A percentile compares a stretch with the other conserved stretches of the same genome.
phyloP scores from a whole-genome alignment of 1,140 invertebrate species.

The Eufriesea mexicana region DNA sequence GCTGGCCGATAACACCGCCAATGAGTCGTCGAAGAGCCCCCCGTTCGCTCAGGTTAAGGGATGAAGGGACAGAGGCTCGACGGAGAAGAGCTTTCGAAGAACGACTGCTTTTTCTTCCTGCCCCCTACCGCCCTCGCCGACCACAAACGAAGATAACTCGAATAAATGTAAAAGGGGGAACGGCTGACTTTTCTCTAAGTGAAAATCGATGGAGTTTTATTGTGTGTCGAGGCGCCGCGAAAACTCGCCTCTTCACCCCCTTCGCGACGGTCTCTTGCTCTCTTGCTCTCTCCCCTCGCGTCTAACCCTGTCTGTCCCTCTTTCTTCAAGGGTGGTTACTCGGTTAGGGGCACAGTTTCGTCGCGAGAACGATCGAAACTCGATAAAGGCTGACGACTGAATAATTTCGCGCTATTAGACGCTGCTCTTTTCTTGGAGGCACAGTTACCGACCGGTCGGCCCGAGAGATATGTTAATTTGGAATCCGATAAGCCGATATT shows the following conservation, averaged over 20 bases:
- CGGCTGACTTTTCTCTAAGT: slow-evolving; percentile 70
- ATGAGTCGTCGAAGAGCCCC: slow-evolving; percentile 1
- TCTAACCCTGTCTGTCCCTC: neutral
- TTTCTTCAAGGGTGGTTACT: neutral
- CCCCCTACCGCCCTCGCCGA: neutral
- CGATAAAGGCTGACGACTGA: slow-evolving; percentile 26
- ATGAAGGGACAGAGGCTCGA: slow-evolving; percentile 45
- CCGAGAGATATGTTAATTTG: neutral
- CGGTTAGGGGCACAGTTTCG: slow-evolving; percentile 1
- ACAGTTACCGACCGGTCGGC: neutral
- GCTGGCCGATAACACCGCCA: slow-evolving; percentile 39
- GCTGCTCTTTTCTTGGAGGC: neutral
- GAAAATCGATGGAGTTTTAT: slow-evolving; percentile 74
- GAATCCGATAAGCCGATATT: too few species aligned
- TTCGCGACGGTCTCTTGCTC: too few species aligned
- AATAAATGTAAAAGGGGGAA: slow-evolving; percentile 69
- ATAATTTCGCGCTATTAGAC: slow-evolving; percentile 23
- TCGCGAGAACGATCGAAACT: slow-evolving; percentile 23
- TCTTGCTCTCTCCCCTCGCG: too few species aligned
- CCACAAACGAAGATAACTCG: slow-evolving; percentile 71
- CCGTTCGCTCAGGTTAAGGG: slow-evolving; percentile 44
- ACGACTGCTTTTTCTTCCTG: neutral
- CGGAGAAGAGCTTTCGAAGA: slow-evolving; percentile 21
- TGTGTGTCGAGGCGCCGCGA: slow-evolving; percentile 52
- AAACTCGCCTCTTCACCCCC: slow-evolving; percentile 19